phyloP scores from a whole-genome alignment of 2,797 vertebrate species.

The Loris lydekkerianus region DNA sequence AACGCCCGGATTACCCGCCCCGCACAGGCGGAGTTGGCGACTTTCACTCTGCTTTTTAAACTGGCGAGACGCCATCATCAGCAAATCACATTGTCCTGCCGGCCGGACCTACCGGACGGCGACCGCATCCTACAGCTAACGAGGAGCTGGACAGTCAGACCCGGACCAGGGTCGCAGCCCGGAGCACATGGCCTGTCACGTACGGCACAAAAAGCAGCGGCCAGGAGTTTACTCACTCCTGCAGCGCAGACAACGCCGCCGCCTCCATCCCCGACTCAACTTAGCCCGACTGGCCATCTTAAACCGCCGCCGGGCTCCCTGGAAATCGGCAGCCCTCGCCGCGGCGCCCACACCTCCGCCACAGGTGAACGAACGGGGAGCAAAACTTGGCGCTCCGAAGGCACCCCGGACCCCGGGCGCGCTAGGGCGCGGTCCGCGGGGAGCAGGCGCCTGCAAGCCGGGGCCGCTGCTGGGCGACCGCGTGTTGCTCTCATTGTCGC shows the following conservation, averaged over 20 bases:
- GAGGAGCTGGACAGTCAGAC: not conserved
- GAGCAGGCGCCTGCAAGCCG: not conserved
- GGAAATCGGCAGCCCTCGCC: not conserved
- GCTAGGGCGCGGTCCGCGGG: not conserved
- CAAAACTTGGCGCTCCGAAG: not conserved
- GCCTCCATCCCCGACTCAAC: conserved; percentile 21
- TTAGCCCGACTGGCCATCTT: conserved; percentile 60
- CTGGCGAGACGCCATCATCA: conserved; percentile 79
- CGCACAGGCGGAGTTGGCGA: conserved; percentile 56
- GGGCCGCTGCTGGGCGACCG: not conserved
- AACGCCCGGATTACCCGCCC: not conserved
- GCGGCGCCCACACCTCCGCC: conserved; percentile 62
- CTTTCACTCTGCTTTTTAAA: conserved; percentile 59
- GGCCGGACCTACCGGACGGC: conserved; percentile 5
- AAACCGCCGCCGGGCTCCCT: not conserved
- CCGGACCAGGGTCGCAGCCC: conserved; percentile 17
- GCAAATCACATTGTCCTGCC: conserved; percentile 70
- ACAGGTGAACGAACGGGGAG: conserved; percentile 84
- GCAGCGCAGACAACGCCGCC: not conserved
- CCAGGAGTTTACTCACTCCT: not conserved
- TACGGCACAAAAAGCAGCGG: conserved; percentile 40
- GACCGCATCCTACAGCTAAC: not conserved
- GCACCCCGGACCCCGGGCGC: not conserved
- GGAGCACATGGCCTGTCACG: conserved; percentile 81
- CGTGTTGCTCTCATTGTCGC: conserved; percentile 79